phyloP scores from a whole-genome alignment of 2,113 vertebrate genomes.

The Colinus virginianus region DNA sequence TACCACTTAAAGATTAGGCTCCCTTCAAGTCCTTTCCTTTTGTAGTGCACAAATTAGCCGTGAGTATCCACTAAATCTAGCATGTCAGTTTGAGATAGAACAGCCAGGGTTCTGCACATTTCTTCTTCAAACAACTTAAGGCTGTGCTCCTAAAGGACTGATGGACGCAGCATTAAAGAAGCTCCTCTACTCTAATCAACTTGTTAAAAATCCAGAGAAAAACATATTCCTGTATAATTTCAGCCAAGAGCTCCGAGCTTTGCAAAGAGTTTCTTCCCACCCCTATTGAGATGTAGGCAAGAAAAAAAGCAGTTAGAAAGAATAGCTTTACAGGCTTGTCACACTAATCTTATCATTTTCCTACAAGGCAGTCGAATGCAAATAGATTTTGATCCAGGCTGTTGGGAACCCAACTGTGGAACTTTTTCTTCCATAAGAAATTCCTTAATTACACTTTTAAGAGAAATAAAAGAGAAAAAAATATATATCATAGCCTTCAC shows the following conservation, averaged over 20 bases:
- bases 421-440: neutral
- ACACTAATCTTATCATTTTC: constrained; percentile 40
- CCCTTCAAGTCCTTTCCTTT: constrained; percentile 48
- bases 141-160: constrained; percentile 26
- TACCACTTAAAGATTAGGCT: constrained; percentile 61
- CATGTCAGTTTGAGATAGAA: constrained; percentile 66
- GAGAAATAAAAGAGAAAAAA: neutral
- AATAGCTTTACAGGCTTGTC: constrained; percentile 25
- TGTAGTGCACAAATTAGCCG: constrained; percentile 46
- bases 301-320: neutral
- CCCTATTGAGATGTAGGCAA: constrained; percentile 8
- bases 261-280: neutral
- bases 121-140: constrained; percentile 48
- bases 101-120: constrained; percentile 55
- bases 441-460: neutral
- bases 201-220: constrained; percentile 40
- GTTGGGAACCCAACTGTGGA: neutral
- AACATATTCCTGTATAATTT: neutral
- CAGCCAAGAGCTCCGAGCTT: constrained; percentile 33
- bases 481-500: neutral
- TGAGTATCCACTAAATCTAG: constrained; percentile 61
- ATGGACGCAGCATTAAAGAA: constrained; percentile 29
- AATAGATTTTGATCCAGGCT: constrained; percentile 33
- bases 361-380: constrained; percentile 7
- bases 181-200: constrained; percentile 29